Base-by-base conservation (phyloP, 2,888 invertebrate genomes). In the Watsonalla cultraria region DNA sequence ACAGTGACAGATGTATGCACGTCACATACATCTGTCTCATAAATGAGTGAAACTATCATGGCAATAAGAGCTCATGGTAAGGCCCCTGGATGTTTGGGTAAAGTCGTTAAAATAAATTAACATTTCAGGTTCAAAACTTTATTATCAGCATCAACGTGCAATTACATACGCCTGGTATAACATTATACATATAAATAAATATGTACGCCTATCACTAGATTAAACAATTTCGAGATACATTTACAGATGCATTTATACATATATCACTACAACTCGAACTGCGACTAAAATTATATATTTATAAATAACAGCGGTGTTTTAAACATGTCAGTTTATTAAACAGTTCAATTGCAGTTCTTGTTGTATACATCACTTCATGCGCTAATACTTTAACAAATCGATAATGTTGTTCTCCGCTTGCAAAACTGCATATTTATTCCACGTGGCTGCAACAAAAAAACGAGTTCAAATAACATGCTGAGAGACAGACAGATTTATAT, bases 201-300 rank as follows among this genome's bases (percentile, higher is more conserved):
- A 86, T 80, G 81, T 84, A 85, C 63, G 73, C 77, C 82, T 86
- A 86, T 66, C 57, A 71, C 82, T 86, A 86, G 66, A 57, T 71
- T 71, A 69, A 78, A 76, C 65, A 77, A 76, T 78, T 77, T 76
- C 72, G 83, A 84, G 84, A 83, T 79, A 80, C 75, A 76, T 78
- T 80, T 69, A 67, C 61, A 66, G 64, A 68, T 64, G 69, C 45
- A 51, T 57, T 68, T 76, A 74, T 72, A 76, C 73, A 82, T 77
- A 77, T 73, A 74, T 72, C 75, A 74, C 75, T 70, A 66, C 61
- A 56, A 64, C 56, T 65, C 64, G 48, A 51, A 49, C 48, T 53
- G 66, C 54, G 58, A 54, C 13, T 42, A 42, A 47, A 35, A 47
- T 58, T 52, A 54, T 51, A 54, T 54, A 60, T 54, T 56, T 42